A percentile compares a stretch with the other conserved stretches of the same genome.
Conservation (phyloP, 2,113 vertebrate genomes). For the Chinchilla lanigera region DNA sequence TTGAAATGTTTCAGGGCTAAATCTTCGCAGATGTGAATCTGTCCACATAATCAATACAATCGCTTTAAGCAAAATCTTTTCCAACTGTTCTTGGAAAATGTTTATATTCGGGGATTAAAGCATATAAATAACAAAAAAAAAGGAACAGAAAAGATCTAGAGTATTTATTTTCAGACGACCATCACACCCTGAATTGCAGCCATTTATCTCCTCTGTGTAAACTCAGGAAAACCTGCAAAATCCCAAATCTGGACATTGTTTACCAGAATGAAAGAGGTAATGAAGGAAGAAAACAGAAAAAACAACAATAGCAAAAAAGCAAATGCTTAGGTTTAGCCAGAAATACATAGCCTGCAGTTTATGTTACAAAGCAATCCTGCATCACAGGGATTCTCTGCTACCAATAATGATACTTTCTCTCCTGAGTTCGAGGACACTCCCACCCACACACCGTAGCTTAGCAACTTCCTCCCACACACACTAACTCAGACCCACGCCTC, state of each 20-base stretch:
- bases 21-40: background rate
- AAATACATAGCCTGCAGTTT: fast-evolving
- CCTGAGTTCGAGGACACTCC: fast-evolving
- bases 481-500: background rate
- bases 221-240: background rate
- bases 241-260: no score
- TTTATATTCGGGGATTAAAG: background rate
- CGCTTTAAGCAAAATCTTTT: no score
- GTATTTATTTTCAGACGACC: fast-evolving
- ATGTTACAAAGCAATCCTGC: fast-evolving
- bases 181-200: background rate
- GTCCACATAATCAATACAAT: background rate
- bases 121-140: background rate
- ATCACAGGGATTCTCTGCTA: fast-evolving
- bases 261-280: no score
- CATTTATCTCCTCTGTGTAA: background rate
- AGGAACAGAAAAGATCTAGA: background rate
- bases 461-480: background rate
- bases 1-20: background rate
- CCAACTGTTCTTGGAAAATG: background rate
- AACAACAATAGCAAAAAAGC: no score
- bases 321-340: no score
- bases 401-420: fast-evolving
- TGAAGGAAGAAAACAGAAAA: no score
- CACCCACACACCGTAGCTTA: fast-evolving